Evolutionary conservation across 2,888 invertebrate genomes (phyloP).

Genomic region (Lordiphosa fenestrarum): DNA sequence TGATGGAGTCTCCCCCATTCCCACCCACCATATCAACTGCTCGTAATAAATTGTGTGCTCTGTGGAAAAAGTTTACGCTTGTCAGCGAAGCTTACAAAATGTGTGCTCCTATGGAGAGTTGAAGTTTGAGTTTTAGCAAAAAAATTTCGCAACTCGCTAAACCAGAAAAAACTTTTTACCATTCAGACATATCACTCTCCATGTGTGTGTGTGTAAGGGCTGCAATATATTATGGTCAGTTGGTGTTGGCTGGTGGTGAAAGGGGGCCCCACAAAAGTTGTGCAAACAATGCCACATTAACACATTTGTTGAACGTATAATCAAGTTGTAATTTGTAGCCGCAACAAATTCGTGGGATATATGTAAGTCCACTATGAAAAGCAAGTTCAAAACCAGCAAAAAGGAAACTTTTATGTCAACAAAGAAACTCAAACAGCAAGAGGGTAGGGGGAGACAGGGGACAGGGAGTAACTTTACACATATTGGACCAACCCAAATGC

Average conservation of each 20-base stretch:
- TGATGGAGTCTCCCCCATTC: conserved; percentile 22
- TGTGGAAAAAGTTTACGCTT: conserved; percentile 61
- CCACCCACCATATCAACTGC: neutral
- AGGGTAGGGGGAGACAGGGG: neutral
- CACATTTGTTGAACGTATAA: conserved; percentile 76
- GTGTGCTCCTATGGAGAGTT: conserved; percentile 22
- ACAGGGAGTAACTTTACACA: conserved; percentile 28
- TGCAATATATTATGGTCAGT: conserved; percentile 70
- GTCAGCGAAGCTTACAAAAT: conserved; percentile 63
- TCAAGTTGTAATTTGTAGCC: conserved; percentile 77
- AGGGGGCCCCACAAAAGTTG: conserved; percentile 51
- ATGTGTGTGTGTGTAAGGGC: conserved; percentile 32
- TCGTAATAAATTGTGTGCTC: conserved; percentile 58
- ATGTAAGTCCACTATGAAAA: conserved; percentile 53
- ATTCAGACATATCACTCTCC: conserved; percentile 60
- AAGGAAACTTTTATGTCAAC: conserved; percentile 66
- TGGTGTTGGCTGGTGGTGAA: conserved; percentile 29
- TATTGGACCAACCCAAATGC: conserved; percentile 32
- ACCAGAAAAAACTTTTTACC: conserved; percentile 47
- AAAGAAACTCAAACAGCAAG: conserved; percentile 42
- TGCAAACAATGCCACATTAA: conserved; percentile 74
- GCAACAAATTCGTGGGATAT: conserved; percentile 67
- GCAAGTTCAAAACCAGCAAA: conserved; percentile 29
- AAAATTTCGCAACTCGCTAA: conserved; percentile 49
- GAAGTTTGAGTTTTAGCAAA: conserved; percentile 42